These are phyloP conservation scores for Podilymbus podiceps DNA, from an alignment of 2,113 vertebrate genomes.

Conservation along the genomic window DNA sequence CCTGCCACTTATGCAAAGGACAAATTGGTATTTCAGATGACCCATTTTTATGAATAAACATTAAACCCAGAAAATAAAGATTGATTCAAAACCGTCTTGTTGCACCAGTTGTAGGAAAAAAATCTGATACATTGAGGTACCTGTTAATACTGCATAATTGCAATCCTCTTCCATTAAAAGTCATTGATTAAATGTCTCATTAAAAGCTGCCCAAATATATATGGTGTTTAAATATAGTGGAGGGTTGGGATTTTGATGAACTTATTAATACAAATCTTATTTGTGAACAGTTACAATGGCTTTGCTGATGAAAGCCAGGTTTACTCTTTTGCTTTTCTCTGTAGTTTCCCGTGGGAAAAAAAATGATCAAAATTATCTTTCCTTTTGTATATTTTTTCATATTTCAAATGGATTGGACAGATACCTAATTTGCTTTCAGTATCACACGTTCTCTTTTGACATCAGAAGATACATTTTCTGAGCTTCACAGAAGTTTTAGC, in stretches of 20 bases:
- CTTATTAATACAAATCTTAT: not conserved
- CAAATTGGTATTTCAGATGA: not conserved
- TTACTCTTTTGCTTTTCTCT: not conserved
- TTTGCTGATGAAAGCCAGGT: slow-evolving; percentile 8
- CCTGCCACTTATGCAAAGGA: not conserved
- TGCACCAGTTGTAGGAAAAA: not conserved
- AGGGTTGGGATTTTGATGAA: not conserved
- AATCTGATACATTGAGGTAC: not conserved
- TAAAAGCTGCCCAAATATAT: not conserved
- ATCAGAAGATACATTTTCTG: not conserved
- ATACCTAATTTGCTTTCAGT: not conserved
- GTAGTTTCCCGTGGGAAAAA: not conserved
- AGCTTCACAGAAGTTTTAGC: not conserved
- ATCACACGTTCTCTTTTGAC: not conserved
- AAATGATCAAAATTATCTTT: not conserved
- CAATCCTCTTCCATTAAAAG: not conserved
- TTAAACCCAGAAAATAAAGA: not conserved
- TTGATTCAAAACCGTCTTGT: not conserved
- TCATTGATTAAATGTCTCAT: slow-evolving; percentile 24
- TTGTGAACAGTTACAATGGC: not conserved
- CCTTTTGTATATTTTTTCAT: not conserved
- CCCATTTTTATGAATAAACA: not conserved
- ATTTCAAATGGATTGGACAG: not conserved
- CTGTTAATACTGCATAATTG: not conserved
- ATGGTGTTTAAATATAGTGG: not conserved